A percentile compares a stretch with the other conserved stretches of the same genome.
Evolutionary conservation across 2,888 invertebrate genomes (phyloP).

Genomic region (Eilema depressum): DNA sequence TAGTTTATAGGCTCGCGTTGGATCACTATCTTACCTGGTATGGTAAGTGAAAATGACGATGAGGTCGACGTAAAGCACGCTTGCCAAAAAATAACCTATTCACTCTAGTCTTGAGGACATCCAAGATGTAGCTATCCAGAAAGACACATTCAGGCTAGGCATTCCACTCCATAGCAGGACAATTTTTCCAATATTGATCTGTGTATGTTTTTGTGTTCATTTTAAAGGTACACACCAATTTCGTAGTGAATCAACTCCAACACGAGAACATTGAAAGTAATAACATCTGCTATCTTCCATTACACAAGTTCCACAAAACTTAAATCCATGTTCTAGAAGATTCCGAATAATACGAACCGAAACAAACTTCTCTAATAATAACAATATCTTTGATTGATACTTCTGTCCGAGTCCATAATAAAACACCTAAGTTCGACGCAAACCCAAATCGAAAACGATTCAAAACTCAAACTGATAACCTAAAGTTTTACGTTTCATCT

Average conservation of each 20-base stretch:
- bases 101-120: too few relatives aligned
- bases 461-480: slow-evolving; percentile 50
- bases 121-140: too few relatives aligned
- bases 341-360: slow-evolving; percentile 16
- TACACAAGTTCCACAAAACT: slow-evolving; percentile 11
- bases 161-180: too few relatives aligned
- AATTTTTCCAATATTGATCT: too few relatives aligned
- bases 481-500: slow-evolving; percentile 53
- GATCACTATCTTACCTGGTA: too few relatives aligned
- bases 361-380: slow-evolving; percentile 38
- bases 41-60: too few relatives aligned
- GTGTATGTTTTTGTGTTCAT: too few relatives aligned
- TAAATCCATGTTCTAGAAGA: slow-evolving; percentile 28
- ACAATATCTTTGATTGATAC: slow-evolving; percentile 53
- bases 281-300: slow-evolving; percentile 6
- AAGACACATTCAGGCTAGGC: too few relatives aligned
- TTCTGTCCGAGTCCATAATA: slow-evolving; percentile 45
- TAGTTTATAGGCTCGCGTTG: too few relatives aligned
- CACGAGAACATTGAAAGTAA: neutral
- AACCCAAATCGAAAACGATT: slow-evolving; percentile 48
- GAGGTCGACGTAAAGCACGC: too few relatives aligned
- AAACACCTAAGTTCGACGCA: slow-evolving; percentile 49
- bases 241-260: neutral
- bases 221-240: neutral
- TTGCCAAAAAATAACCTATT: too few relatives aligned